These are phyloP conservation scores for Lepidochrysops patricia DNA, from an alignment of 2,888 invertebrate species.

Conservation along the genomic window DNA sequence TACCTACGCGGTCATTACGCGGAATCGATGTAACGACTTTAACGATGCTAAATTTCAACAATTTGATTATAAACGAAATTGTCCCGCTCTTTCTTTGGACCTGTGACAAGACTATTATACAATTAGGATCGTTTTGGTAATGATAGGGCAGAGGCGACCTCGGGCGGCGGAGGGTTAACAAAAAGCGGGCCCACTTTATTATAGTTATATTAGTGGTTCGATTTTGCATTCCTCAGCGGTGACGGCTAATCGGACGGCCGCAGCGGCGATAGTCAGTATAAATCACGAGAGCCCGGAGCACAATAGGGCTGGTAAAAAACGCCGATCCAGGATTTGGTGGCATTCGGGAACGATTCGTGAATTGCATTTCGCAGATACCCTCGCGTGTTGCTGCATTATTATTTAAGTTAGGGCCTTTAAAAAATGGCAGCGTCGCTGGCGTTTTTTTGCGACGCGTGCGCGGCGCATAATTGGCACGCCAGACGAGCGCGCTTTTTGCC, in stretches of 20 bases:
- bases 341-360: slow-evolving; percentile 69
- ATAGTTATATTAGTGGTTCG: slow-evolving; percentile 44
- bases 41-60: slow-evolving; percentile 58
- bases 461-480: slow-evolving; percentile 61
- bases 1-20: slow-evolving; percentile 23
- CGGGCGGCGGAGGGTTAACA: slow-evolving; percentile 59
- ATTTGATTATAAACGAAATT: slow-evolving; percentile 59
- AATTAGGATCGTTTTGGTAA: slow-evolving; percentile 71
- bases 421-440: slow-evolving; percentile 58
- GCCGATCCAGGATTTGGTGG: slow-evolving; percentile 41
- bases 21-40: slow-evolving; percentile 43
- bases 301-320: slow-evolving; percentile 65
- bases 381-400: slow-evolving; percentile 75
- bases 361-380: slow-evolving; percentile 71
- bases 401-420: slow-evolving; percentile 61
- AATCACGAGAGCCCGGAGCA: slow-evolving; percentile 36
- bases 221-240: slow-evolving; percentile 50
- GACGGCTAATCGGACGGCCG: slow-evolving; percentile 31
- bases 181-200: slow-evolving; percentile 67
- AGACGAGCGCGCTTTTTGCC: slow-evolving; percentile 46
- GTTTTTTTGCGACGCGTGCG: slow-evolving; percentile 72
- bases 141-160: slow-evolving; percentile 64
- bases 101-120: slow-evolving; percentile 72
- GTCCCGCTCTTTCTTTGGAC: slow-evolving; percentile 57
- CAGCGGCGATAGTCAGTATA: slow-evolving; percentile 44